phyloP scores from a whole-genome alignment of 2,113 vertebrate genomes.

The Paratilapia polleni region DNA sequence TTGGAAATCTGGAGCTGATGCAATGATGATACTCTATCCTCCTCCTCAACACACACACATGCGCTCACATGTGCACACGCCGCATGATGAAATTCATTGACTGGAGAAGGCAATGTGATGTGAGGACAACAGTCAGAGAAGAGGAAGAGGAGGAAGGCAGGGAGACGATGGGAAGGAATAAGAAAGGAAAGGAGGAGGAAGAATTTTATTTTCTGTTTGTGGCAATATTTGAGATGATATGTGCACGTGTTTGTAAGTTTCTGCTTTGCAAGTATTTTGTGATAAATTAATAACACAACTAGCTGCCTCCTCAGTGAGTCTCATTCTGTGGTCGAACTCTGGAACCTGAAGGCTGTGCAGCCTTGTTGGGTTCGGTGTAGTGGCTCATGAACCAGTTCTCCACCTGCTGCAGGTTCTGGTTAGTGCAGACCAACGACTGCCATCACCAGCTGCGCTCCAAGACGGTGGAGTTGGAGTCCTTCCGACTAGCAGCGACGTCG shows the following conservation, averaged over 20 bases:
- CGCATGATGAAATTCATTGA: slow-evolving; percentile 67
- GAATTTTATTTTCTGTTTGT: not conserved
- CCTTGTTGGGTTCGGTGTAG: not conserved
- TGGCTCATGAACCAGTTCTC: not conserved
- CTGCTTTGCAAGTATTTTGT: too few species aligned
- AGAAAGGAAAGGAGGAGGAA: not conserved
- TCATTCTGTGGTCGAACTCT: not conserved
- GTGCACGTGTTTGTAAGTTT: not conserved
- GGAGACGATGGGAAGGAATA: not conserved
- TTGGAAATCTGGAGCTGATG: slow-evolving; percentile 50
- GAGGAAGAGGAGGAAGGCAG: not conserved
- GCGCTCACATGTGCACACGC: not conserved
- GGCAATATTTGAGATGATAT: not conserved
- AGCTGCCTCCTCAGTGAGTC: not conserved
- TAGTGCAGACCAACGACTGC: too few species aligned
- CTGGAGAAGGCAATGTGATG: slow-evolving; percentile 55
- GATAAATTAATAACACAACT: not conserved
- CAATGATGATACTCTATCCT: slow-evolving; percentile 14
- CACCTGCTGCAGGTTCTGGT: too few species aligned
- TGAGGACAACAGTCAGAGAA: not conserved
- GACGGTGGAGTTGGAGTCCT: too few species aligned
- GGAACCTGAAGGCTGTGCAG: not conserved
- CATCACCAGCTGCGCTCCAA: too few species aligned
- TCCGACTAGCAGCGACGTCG: too few species aligned
- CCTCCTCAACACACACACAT: not conserved